Base-by-base conservation (phyloP, 2,797 vertebrate species). In the Clarias platycephalus region DNA sequence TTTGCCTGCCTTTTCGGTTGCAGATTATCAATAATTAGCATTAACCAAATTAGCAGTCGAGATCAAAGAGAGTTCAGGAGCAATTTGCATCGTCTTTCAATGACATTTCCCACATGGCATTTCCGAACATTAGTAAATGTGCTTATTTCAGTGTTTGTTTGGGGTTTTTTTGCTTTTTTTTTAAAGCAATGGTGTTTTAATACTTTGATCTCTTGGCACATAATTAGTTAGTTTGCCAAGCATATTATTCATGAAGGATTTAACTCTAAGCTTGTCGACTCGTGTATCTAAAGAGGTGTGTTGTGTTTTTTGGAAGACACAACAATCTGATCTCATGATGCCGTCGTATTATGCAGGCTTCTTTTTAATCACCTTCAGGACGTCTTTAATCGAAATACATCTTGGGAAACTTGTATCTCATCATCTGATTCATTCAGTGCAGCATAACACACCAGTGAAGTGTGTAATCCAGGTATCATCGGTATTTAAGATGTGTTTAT, bases 21-120 rank as follows among this genome's bases (percentile, higher is more conserved):
- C 53, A 58, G 26, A 58, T 76, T 9, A 34, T 31, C 74, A 4
- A 15, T 77, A 77, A 78, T 62, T 78, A 77, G 31, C 75, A 60
- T 71, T 44, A 82, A 62, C 55, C 57, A 44, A 72, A 62, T 82
- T 72, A 44, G 22, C 57, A 28, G 16, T n/a, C 7, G 49, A 80
- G n/a, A 49, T 22, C 15, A 13, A 8, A 1, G 75, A 64, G 22
- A 15, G 22, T 16, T 79, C 58, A 49, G 15, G 57, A 78, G 0
- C 24, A 20, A 20, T 80, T 63, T 64, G 24, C 16, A 28, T 64
- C 64, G 4, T 49, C 37, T 49, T 15, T 64, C 37, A 26, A 4
- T 37, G 28, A 37, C 57, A 77, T 62, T 8, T 62, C 20, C 28
- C 60, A 22, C 31, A n/a, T 24, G 75, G 55, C 58, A 44, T 49